Evolutionary conservation across 2,113 vertebrate genomes (phyloP), one percentile per base, ranked within the genome.

Genomic region (Mixornis gularis): DNA sequence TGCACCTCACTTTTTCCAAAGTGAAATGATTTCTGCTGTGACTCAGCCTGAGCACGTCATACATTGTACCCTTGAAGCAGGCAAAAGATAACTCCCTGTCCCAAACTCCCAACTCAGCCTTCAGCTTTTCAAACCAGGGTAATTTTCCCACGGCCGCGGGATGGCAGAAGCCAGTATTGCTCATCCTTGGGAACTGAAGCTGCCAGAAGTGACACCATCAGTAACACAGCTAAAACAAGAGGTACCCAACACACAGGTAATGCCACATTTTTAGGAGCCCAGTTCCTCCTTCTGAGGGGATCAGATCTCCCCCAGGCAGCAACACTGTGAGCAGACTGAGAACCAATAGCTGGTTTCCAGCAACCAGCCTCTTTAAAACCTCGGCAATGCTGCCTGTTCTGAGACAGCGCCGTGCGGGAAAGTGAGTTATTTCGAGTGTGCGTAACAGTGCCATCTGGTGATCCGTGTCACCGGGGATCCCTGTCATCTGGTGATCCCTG

Each of bases 391-490:
- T 21, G 51, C 9, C 2, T 4, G 25, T 4, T 30, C 27, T 0
- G 17, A 36, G 72, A 20, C 82, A 58, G 40, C 0, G 0, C 41
- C 1, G 4, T 4, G 5, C 24, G 5, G 44, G 22, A 17, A 12
- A 43, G 26, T 0, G 3, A 56, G 4, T 12, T 17, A 9, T 1
- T 9, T 36, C 0, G 49, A 53, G 69, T 10, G 36, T 1, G 19
- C 9, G 48, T 63, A 87, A 93, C 78, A 85, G 84, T 79, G 89
- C 93, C 94, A 87, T 40, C 86, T 93, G 93, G 72, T 80, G 93
- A 71, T 40, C 26, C 66, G 19, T 59, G 65, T 1, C 53, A 49
- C 18, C 12, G 3, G 32, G 14, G 85, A 68, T 41, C 32, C 62
- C 38, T 59, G 84, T 27, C 34, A 4, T 9, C 64, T 60, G 79